Evolutionary conservation across 1,140 invertebrate species (phyloP).

Genomic region (Liolophura sinensis): DNA sequence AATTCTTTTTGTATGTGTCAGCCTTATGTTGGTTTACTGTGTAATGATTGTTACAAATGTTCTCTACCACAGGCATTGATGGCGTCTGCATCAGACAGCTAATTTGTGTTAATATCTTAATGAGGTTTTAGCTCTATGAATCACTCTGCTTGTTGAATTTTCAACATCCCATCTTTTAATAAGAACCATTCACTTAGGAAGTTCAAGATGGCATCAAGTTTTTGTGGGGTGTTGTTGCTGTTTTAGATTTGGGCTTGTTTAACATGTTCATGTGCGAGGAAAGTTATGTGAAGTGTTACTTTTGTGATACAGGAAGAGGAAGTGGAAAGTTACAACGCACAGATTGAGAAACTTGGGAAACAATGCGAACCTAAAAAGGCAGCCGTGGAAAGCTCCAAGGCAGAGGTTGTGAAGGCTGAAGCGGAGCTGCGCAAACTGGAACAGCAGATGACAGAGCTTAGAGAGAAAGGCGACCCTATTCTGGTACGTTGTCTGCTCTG

Average conservation of each 20-base stretch:
- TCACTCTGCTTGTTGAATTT: not conserved
- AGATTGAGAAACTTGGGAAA: slow-evolving; percentile 36
- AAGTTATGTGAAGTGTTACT: not conserved
- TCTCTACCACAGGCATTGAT: too few relatives aligned
- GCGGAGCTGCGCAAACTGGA: slow-evolving; percentile 35
- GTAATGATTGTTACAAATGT: too few relatives aligned
- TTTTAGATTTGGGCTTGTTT: not conserved
- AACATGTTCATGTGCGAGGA: not conserved
- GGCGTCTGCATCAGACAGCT: not conserved
- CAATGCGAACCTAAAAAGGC: slow-evolving; percentile 15
- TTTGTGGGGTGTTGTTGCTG: not conserved
- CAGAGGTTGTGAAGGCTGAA: slow-evolving; percentile 20
- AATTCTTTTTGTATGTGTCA: too few relatives aligned
- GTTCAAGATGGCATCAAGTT: not conserved
- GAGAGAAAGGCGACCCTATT: slow-evolving; percentile 42
- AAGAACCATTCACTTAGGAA: not conserved
- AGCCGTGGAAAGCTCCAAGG: slow-evolving; percentile 21
- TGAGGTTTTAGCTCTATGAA: not conserved
- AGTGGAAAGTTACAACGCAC: slow-evolving; percentile 64
- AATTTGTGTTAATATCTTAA: too few relatives aligned
- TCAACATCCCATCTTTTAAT: not conserved
- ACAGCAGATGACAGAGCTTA: slow-evolving; percentile 27
- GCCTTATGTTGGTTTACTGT: too few relatives aligned
- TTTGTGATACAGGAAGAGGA: slow-evolving; percentile 52
- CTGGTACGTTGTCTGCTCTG: slow-evolving; percentile 24